These are phyloP conservation scores for Drosophila peninsularis DNA, from an alignment of 2,888 invertebrate species.

Conservation along the genomic window DNA sequence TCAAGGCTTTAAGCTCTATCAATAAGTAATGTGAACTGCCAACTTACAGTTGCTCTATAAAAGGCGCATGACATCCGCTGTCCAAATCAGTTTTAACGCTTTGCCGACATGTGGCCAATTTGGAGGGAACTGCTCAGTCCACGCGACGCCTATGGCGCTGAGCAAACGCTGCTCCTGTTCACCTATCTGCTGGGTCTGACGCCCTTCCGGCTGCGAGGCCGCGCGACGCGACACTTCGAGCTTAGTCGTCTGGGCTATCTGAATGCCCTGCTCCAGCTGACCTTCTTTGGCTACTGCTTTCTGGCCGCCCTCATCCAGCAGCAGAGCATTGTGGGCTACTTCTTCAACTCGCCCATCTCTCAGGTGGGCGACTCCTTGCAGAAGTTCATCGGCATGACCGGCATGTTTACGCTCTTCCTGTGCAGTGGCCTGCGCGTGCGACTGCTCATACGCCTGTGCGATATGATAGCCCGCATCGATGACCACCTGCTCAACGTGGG, in stretches of 20 bases:
- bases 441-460: constrained; percentile 69
- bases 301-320: constrained; percentile 73
- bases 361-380: constrained; percentile 83
- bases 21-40: constrained; percentile 21
- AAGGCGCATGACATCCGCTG: constrained; percentile 25
- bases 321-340: constrained; percentile 83
- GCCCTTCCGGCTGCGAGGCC: constrained; percentile 76
- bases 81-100: constrained; percentile 28
- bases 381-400: constrained; percentile 81
- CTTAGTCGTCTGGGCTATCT: constrained; percentile 77
- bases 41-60: constrained; percentile 43
- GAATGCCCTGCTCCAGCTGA: constrained; percentile 76
- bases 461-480: constrained; percentile 72
- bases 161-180: constrained; percentile 76
- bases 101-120: constrained; percentile 43
- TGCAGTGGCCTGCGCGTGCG: constrained; percentile 72
- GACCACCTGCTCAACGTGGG: constrained; percentile 71
- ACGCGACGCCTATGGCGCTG: constrained; percentile 81
- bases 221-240: constrained; percentile 52
- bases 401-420: constrained; percentile 80
- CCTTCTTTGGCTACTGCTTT: constrained; percentile 82
- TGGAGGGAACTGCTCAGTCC: constrained; percentile 75
- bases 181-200: constrained; percentile 82
- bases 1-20: constrained; percentile 41
- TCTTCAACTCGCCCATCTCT: constrained; percentile 83